phyloP scores from a whole-genome alignment of 2,888 invertebrate species.

The Cantharis flavilabris region DNA sequence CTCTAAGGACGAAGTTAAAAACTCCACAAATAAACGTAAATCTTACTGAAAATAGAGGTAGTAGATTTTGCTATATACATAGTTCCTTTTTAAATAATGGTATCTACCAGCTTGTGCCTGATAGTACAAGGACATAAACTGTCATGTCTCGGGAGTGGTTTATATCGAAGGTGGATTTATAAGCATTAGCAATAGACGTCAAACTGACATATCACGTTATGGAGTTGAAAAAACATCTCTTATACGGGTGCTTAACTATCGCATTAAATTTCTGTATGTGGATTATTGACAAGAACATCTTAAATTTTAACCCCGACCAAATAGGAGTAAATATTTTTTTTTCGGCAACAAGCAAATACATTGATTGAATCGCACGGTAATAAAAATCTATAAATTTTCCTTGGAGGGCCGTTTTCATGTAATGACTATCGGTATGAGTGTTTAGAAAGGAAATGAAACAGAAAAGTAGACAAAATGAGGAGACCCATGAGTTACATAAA shows the following conservation, averaged over 20 bases:
- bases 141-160: conserved; percentile 17
- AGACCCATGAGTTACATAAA: not conserved
- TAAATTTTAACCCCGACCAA: not conserved
- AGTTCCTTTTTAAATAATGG: not conserved
- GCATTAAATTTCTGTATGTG: not conserved
- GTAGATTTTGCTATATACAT: not conserved
- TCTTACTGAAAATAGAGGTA: not conserved
- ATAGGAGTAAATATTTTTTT: not conserved
- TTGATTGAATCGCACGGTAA: not conserved
- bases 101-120: conserved; percentile 1
- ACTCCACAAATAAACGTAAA: not conserved
- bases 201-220: conserved; percentile 22
- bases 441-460: not conserved
- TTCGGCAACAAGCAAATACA: not conserved
- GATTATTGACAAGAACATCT: not conserved
- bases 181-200: conserved; percentile 23
- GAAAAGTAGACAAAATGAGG: not conserved
- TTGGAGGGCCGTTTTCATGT: not conserved
- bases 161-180: conserved; percentile 25
- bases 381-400: not conserved
- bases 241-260: conserved; percentile 1
- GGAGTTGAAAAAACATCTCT: conserved; percentile 6
- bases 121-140: conserved; percentile 14
- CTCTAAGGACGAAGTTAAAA: not conserved
- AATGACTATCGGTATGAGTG: not conserved